These are phyloP conservation scores for Nothocercus julius DNA, from an alignment of 2,113 vertebrate species.

Conservation along the genomic window DNA sequence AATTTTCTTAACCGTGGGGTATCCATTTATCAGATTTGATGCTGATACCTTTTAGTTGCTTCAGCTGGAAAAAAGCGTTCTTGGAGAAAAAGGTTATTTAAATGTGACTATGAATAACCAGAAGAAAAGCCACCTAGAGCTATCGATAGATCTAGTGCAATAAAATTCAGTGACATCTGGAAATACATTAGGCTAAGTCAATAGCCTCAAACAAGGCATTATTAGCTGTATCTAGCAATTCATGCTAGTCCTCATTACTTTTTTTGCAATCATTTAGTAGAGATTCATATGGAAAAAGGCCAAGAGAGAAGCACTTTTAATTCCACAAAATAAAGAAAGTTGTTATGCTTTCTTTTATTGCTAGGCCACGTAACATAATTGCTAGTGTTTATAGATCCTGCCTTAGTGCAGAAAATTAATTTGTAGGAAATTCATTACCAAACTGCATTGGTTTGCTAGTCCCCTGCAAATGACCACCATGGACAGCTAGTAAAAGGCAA, in stretches of 20 bases:
- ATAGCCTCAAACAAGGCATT: background rate
- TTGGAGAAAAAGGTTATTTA: conserved; percentile 12
- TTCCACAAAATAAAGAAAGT: conserved; percentile 19
- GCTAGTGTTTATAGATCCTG: conserved; percentile 74
- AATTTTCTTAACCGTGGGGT: conserved; percentile 65
- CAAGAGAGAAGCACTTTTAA: background rate
- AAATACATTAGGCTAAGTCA: background rate
- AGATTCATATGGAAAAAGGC: conserved; percentile 21
- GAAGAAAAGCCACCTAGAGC: background rate
- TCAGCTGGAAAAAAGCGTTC: background rate
- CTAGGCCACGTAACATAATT: conserved; percentile 68
- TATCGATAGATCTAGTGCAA: background rate
- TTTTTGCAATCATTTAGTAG: conserved; percentile 20
- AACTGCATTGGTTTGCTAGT: conserved; percentile 74
- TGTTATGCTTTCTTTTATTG: conserved; percentile 34
- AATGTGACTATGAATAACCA: conserved; percentile 13
- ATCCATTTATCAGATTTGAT: conserved; percentile 56
- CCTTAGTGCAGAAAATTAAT: conserved; percentile 79
- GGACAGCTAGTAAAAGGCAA: background rate
- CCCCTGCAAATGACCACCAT: conserved; percentile 69
- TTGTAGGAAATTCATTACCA: conserved; percentile 83
- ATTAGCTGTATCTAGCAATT: background rate
- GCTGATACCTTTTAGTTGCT: conserved; percentile 17
- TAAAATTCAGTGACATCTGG: background rate
- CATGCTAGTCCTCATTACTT: background rate